phyloP scores from a whole-genome alignment of 2,113 vertebrate species.

The Tonatia bakeri region DNA sequence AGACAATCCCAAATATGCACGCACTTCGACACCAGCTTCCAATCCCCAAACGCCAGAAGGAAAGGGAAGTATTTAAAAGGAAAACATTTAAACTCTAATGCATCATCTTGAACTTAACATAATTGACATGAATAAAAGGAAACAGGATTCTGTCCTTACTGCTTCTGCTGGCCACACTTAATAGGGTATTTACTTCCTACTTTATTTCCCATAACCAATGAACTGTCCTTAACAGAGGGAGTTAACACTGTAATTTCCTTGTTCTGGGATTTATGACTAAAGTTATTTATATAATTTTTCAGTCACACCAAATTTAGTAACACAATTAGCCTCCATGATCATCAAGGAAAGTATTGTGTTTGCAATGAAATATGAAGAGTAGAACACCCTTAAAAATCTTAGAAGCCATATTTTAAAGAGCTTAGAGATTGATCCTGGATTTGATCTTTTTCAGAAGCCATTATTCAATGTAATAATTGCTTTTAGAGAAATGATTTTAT shows the following conservation, averaged over 20 bases:
- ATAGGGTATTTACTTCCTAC: slow-evolving; percentile 13
- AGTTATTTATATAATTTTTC: background rate
- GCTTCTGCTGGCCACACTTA: background rate
- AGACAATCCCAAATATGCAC: slow-evolving; percentile 54
- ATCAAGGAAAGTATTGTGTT: background rate
- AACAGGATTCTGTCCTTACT: background rate
- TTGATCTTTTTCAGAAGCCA: background rate
- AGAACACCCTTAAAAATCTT: background rate
- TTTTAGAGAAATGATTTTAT: slow-evolving; percentile 26
- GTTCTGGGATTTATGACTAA: background rate
- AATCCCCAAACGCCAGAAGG: background rate
- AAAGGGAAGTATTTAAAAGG: background rate
- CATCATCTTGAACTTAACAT: background rate
- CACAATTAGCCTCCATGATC: background rate
- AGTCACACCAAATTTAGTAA: background rate
- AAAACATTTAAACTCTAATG: background rate
- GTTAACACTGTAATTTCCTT: background rate
- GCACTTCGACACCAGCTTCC: background rate
- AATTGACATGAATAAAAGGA: background rate
- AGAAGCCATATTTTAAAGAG: background rate
- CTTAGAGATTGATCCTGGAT: background rate
- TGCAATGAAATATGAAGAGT: background rate
- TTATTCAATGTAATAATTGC: background rate
- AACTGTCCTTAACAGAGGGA: background rate
- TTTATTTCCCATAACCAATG: background rate